Percentiles rank a stretch among this genome's conserved stretches.
Evolutionary conservation across 2,797 vertebrate species (phyloP).

Genomic region (Scarus forsteni): DNA sequence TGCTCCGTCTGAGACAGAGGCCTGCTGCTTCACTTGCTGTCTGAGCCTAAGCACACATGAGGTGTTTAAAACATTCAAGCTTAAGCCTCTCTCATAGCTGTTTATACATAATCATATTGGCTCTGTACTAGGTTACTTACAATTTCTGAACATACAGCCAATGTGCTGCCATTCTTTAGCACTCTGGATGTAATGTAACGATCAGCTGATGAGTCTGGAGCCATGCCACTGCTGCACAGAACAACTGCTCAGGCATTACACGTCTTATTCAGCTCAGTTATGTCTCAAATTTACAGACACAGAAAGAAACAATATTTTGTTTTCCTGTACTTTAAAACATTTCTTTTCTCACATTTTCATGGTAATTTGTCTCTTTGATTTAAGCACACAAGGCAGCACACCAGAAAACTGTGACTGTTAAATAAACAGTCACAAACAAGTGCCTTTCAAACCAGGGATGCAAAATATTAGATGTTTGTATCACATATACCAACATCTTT

Average conservation of each 20-base stretch:
- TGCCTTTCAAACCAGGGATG: too few species aligned
- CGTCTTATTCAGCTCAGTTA: slow-evolving; percentile 45
- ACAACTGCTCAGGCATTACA: slow-evolving; percentile 17
- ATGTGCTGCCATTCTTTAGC: slow-evolving; percentile 17
- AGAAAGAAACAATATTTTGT: too few species aligned
- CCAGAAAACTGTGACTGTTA: too few species aligned
- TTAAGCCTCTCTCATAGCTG: slow-evolving; percentile 16
- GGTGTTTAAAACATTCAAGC: slow-evolving; percentile 33
- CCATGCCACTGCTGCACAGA: slow-evolving; percentile 33
- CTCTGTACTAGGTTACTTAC: slow-evolving; percentile 7
- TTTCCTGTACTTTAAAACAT: too few species aligned
- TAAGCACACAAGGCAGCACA: too few species aligned
- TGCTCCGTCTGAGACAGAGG: slow-evolving; percentile 65
- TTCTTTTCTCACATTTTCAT: too few species aligned
- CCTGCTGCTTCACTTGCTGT: slow-evolving; percentile 53
- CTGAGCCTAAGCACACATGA: slow-evolving; percentile 30
- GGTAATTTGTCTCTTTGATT: too few species aligned
- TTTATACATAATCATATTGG: slow-evolving; percentile 14
- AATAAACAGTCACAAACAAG: too few species aligned
- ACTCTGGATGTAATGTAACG: slow-evolving; percentile 28
- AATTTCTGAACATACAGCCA: slow-evolving; percentile 13
- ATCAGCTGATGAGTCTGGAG: slow-evolving; percentile 53
- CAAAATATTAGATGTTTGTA: too few species aligned
- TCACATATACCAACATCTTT: too few species aligned
- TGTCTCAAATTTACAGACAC: slow-evolving; percentile 2